These are phyloP conservation scores for Noctua comes DNA, from an alignment of 2,888 invertebrate species.

Conservation along the genomic window DNA sequence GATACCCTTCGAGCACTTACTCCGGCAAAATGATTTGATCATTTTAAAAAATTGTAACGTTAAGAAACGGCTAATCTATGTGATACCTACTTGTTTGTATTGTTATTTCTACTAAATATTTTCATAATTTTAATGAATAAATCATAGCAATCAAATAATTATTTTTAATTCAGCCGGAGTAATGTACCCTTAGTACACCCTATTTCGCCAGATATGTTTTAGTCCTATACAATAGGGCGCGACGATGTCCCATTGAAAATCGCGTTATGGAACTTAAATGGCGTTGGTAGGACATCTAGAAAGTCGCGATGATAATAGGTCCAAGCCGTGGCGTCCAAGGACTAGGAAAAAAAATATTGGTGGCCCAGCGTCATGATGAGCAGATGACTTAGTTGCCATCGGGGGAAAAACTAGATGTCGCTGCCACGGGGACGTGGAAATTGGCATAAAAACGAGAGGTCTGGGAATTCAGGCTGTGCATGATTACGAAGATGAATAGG, in stretches of 20 bases:
- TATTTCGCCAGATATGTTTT: neutral
- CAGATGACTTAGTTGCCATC: neutral
- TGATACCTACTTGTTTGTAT: conserved; percentile 15
- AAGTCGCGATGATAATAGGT: neutral
- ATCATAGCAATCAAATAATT: neutral
- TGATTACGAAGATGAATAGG: neutral
- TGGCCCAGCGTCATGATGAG: neutral
- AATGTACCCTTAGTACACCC: neutral
- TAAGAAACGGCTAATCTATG: neutral
- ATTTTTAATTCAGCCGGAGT: neutral
- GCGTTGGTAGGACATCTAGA: neutral
- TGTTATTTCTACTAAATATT: neutral
- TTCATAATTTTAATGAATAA: neutral
- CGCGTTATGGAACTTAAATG: neutral
- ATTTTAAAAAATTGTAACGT: neutral
- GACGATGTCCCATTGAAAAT: no score
- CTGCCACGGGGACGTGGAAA: neutral
- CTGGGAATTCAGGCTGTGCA: neutral
- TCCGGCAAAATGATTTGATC: neutral
- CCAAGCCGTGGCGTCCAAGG: neutral
- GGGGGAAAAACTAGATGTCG: neutral
- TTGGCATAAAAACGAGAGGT: neutral
- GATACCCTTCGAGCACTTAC: conserved; percentile 74
- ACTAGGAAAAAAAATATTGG: neutral
- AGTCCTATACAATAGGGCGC: neutral